Evolutionary conservation across 2,797 vertebrate genomes (phyloP), one percentile per base, ranked within the genome.

Genomic region (Toxotes lorentzi): DNA sequence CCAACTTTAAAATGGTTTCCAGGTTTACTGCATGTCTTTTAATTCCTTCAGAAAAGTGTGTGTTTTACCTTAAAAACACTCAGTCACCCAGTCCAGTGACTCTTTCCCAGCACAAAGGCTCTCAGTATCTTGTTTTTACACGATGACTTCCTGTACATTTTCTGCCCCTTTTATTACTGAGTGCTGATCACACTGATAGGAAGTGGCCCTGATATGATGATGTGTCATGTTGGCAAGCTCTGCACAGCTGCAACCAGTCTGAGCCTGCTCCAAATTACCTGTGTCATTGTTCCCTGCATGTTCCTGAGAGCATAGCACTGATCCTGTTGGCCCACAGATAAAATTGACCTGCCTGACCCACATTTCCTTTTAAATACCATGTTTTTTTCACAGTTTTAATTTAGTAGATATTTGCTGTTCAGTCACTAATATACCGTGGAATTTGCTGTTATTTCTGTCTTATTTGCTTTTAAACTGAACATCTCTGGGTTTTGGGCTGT

Each of bases 171-270:
- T 83, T 79, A 60, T 63, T 63, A 67, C 58, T 11, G 45, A 81
- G 77, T 68, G 77, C 82, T 82, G 85, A 90, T 90, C 82, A 75
- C 69, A 73, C 60, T 75, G 86, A 86, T 88, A 76, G 82, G 76
- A 88, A 82, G 73, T 66, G 70, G 77, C 68, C 70, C 76, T 85
- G 78, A 76, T 87, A 62, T 81, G 84, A 85, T 71, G 89, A 85
- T 84, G 81, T 82, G 50, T 30, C 4, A 23, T 21, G 86, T 79
- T 85, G 82, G 85, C 74, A 76, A 34, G 64, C 79, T 71, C 62
- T 12, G 78, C 64, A 85, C 76, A 84, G 83, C 89, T 83, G 79
- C 78, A 81, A 75, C 77, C 78, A 10, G 81, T 57, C 78, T 24
- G 24, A 76, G 63, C 56, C 63, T 47, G 76, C 77, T 73, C 62